Conservation (phyloP, 2,888 invertebrate species). For the Tachina grossa region DNA sequence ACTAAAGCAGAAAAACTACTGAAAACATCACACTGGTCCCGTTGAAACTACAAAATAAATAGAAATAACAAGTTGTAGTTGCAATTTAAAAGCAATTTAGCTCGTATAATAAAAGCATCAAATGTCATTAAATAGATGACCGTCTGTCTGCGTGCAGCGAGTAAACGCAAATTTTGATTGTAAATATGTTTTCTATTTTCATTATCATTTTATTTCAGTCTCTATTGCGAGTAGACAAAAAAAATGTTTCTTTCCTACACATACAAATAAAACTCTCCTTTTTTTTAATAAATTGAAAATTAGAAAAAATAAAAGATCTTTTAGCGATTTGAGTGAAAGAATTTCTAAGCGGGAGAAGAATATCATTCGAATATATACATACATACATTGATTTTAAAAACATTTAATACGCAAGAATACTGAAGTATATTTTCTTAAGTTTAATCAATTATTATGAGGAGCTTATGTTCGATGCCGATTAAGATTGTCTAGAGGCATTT, state of each 20-base stretch:
- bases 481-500: too few species aligned
- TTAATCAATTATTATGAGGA: too few species aligned
- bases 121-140: conserved; percentile 52
- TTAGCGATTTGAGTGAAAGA: too few species aligned
- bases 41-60: conserved; percentile 31
- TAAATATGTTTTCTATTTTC: conserved; percentile 20
- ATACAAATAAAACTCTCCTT: background rate
- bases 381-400: too few species aligned
- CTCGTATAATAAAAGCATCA: conserved; percentile 64
- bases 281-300: background rate
- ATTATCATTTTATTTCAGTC: conserved; percentile 43
- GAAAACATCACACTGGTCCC: conserved; percentile 9
- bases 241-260: background rate
- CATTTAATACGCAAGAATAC: too few species aligned
- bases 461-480: too few species aligned
- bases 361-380: too few species aligned
- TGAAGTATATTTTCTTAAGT: too few species aligned
- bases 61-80: conserved; percentile 57
- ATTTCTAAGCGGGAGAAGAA: too few species aligned
- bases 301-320: too few species aligned
- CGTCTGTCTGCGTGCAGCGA: conserved; percentile 18
- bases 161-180: conserved; percentile 7
- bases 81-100: conserved; percentile 72
- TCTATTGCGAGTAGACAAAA: background rate
- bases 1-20: background rate